These are phyloP conservation scores for Drosophila bipectinata DNA, from an alignment of 1,140 invertebrate genomes.

Conservation along the genomic window DNA sequence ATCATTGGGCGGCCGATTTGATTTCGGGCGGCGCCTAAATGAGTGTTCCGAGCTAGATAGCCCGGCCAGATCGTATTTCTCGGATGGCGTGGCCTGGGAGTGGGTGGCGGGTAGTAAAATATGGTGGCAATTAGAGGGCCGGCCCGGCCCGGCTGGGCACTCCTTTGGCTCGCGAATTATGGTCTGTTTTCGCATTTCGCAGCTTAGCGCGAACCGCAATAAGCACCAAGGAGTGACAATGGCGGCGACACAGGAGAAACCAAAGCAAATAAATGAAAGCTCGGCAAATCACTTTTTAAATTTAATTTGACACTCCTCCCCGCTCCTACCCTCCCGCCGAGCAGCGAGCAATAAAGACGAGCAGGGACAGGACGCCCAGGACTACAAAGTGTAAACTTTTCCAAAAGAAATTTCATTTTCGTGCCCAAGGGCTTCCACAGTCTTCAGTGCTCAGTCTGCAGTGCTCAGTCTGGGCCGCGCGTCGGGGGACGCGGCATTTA, in stretches of 20 bases:
- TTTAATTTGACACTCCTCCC: slow-evolving; percentile 78
- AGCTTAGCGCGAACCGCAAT: not conserved
- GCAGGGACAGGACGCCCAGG: slow-evolving; percentile 14
- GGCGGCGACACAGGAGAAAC: not conserved
- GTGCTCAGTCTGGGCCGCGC: not conserved
- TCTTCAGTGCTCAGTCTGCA: not conserved
- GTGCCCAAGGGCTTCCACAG: slow-evolving; percentile 44
- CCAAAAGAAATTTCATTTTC: slow-evolving; percentile 71
- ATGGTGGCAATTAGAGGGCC: slow-evolving; percentile 28
- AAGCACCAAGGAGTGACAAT: not conserved
- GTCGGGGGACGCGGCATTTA: slow-evolving; percentile 60
- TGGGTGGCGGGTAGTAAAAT: slow-evolving; percentile 39
- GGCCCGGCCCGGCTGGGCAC: not conserved
- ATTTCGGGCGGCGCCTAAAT: slow-evolving; percentile 55
- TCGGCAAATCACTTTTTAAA: slow-evolving; percentile 79
- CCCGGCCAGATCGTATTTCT: slow-evolving; percentile 47
- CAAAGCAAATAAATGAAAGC: slow-evolving; percentile 43
- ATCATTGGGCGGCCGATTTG: slow-evolving; percentile 54
- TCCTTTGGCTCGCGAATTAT: slow-evolving; percentile 22
- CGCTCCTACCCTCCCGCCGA: slow-evolving; percentile 47
- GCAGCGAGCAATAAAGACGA: slow-evolving; percentile 55
- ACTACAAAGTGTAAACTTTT: slow-evolving; percentile 76
- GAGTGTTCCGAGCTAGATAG: slow-evolving; percentile 70
- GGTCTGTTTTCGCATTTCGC: slow-evolving; percentile 59
- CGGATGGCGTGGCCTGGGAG: not conserved